Conservation (phyloP, 2,888 invertebrate genomes). For the Chironomus riparius region DNA sequence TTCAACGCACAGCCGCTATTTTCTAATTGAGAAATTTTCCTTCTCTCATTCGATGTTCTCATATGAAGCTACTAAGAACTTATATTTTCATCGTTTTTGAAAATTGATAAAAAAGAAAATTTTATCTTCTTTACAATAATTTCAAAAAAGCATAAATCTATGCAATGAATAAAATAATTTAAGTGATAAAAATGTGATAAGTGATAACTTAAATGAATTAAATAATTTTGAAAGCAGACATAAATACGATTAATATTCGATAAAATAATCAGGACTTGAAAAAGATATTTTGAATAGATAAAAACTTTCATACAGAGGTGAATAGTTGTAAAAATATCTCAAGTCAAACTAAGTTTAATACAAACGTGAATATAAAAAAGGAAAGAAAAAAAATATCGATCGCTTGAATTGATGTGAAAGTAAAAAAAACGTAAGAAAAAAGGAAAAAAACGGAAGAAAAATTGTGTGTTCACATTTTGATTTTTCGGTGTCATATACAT, state of each 20-base stretch:
- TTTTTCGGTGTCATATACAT: neutral
- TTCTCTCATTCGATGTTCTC: neutral
- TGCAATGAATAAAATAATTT: neutral
- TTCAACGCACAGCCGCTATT: neutral
- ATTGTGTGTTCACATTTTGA: neutral
- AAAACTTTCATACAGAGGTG: no score
- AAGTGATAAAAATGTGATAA: neutral
- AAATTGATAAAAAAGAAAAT: neutral
- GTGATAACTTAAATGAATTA: neutral
- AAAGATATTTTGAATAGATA: no score
- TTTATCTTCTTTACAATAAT: neutral
- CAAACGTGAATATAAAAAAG: neutral
- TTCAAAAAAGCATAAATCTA: neutral
- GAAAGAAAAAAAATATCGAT: slow-evolving; percentile 7
- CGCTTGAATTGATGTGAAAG: slow-evolving; percentile 4
- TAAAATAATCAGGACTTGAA: no score
- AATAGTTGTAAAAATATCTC: no score
- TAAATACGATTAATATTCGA: no score
- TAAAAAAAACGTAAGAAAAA: neutral
- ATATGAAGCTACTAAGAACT: neutral
- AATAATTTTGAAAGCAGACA: neutral
- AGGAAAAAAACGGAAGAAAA: neutral
- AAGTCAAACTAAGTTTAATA: neutral
- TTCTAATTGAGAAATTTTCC: neutral
- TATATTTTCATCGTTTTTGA: neutral